Conservation (phyloP, 2,888 invertebrate genomes). For the Icerya purchasi region DNA sequence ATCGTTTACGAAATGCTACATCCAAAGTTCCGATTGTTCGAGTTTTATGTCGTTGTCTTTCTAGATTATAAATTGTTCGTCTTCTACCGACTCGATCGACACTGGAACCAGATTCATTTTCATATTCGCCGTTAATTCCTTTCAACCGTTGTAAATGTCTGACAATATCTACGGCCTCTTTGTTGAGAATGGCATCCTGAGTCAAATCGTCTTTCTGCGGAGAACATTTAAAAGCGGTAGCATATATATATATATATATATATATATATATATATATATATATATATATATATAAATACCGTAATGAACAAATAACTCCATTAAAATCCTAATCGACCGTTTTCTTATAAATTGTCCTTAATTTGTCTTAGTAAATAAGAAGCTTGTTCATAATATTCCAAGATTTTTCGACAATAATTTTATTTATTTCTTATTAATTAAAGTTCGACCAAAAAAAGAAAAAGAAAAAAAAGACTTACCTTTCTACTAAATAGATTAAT, state of each 20-base stretch:
- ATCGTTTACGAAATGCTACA: constrained; percentile 86
- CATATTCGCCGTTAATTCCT: constrained; percentile 69
- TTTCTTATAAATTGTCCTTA: too few relatives aligned
- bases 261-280: too few relatives aligned
- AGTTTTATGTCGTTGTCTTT: constrained; percentile 69
- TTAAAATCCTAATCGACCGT: too few relatives aligned
- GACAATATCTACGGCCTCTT: constrained; percentile 85
- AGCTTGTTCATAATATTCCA: too few relatives aligned
- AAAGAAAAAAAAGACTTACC: constrained; percentile 33
- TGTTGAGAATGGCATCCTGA: constrained; percentile 68
- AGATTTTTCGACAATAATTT: too few relatives aligned
- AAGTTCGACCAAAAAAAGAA: too few relatives aligned
- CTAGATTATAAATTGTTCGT: constrained; percentile 79
- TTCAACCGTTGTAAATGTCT: constrained; percentile 69
- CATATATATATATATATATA: too few relatives aligned
- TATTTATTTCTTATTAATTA: too few relatives aligned
- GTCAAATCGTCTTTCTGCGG: constrained; percentile 59
- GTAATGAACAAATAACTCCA: too few relatives aligned
- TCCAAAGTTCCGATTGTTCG: constrained; percentile 83
- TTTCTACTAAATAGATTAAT: constrained; percentile 67
- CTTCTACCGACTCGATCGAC: constrained; percentile 56
- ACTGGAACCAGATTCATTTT: constrained; percentile 71
- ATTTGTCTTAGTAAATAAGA: too few relatives aligned
- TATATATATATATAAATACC: too few relatives aligned
- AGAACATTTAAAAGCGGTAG: not conserved